Percentiles rank a stretch among this genome's conserved stretches.
Conservation (phyloP, 2,113 vertebrate species). For the Osmerus eperlanus region DNA sequence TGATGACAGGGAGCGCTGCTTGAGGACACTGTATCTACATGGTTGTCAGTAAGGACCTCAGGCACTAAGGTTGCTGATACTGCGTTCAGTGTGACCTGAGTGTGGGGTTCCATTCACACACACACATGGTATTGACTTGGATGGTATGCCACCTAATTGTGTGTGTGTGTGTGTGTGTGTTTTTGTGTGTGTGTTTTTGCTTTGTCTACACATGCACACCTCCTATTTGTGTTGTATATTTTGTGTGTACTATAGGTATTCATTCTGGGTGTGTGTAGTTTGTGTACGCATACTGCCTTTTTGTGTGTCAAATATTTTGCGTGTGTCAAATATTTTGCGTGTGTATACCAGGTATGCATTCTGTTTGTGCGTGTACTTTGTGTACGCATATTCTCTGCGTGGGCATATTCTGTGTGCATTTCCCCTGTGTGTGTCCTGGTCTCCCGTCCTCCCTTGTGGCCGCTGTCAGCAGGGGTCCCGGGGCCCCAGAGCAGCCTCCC, state of each 20-base stretch:
- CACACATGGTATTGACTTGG: too few species aligned
- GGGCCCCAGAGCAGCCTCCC: neutral
- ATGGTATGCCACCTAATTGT: too few species aligned
- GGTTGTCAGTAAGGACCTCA: too few species aligned
- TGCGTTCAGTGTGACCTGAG: too few species aligned
- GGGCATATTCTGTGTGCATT: neutral
- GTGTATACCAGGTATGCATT: neutral
- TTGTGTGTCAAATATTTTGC: neutral
- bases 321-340: neutral
- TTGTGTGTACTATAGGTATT: too few species aligned
- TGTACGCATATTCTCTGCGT: neutral
- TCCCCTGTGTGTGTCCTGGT: conserved; percentile 9
- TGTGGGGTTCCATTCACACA: too few species aligned
- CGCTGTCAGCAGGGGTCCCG: conserved; percentile 31
- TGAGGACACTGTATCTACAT: neutral
- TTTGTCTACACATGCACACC: too few species aligned
- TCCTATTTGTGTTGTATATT: too few species aligned
- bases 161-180: too few species aligned
- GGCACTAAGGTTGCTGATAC: too few species aligned
- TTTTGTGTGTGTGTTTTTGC: too few species aligned
- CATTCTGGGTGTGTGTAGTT: too few species aligned
- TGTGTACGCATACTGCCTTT: neutral
- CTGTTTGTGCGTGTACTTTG: neutral
- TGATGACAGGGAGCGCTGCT: neutral
- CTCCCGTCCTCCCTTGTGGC: conserved; percentile 43